A percentile compares a stretch with the other conserved stretches of the same genome.
These are phyloP conservation scores for Morinoia aosen DNA, from an alignment of 2,888 invertebrate genomes.

Conservation along the genomic window DNA sequence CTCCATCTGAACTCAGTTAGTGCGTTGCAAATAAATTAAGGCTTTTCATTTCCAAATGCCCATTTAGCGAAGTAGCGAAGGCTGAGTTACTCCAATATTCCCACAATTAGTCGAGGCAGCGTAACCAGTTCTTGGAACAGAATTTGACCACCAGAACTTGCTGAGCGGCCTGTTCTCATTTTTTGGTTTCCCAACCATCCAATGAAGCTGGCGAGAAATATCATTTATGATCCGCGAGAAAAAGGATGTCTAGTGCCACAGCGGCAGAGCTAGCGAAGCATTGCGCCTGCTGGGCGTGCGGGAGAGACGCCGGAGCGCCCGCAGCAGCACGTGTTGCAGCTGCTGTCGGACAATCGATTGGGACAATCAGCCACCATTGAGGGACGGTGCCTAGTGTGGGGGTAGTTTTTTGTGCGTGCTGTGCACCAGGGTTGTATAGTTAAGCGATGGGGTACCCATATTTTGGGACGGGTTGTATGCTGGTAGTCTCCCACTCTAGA, in stretches of 20 bases:
- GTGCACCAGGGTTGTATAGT: background rate
- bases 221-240: background rate
- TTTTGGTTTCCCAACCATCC: background rate
- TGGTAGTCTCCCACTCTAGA: too few species aligned
- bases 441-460: background rate
- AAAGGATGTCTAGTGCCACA: background rate
- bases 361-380: slow-evolving; percentile 13
- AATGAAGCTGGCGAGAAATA: background rate
- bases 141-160: too few species aligned
- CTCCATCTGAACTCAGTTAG: background rate
- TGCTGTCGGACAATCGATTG: background rate
- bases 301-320: background rate
- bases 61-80: background rate
- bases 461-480: background rate
- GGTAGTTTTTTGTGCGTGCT: background rate
- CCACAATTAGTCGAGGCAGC: too few species aligned
- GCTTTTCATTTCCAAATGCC: background rate
- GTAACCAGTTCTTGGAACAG: too few species aligned
- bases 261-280: background rate
- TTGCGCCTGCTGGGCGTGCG: background rate
- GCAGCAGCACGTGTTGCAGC: slow-evolving; percentile 27
- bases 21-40: background rate
- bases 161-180: too few species aligned
- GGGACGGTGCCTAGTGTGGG: background rate
- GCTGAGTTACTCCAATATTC: too few species aligned